These are phyloP conservation scores for Pangasius mekongensis DNA, from an alignment of 2,797 vertebrate genomes.

Conservation along the genomic window DNA sequence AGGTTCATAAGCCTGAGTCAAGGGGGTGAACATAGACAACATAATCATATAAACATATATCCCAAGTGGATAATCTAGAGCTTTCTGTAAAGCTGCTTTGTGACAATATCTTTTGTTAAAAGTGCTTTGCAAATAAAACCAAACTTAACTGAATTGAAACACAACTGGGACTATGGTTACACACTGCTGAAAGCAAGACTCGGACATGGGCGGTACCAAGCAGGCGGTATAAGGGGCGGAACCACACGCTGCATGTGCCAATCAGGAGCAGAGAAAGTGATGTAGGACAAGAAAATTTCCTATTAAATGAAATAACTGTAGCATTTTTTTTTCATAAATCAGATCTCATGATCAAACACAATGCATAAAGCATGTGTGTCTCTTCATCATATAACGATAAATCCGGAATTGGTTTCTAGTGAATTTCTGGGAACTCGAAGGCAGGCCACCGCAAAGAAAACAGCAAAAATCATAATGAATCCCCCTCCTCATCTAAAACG, in stretches of 20 bases:
- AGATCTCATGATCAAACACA: slow-evolving; percentile 1
- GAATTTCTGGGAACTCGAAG: slow-evolving; percentile 44
- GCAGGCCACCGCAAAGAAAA: slow-evolving; percentile 34
- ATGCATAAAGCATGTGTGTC: slow-evolving; percentile 44
- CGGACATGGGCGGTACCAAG: neutral
- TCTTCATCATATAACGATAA: slow-evolving; percentile 48
- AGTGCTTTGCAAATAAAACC: neutral
- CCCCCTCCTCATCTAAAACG: slow-evolving; percentile 10
- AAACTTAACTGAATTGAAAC: neutral
- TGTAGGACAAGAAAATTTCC: neutral
- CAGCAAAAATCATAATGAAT: slow-evolving; percentile 31
- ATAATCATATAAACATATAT: neutral
- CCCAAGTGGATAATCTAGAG: neutral
- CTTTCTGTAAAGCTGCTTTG: neutral
- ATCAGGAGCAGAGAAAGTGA: slow-evolving; percentile 9
- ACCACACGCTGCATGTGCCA: neutral
- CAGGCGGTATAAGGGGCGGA: neutral
- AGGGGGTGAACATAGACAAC: neutral
- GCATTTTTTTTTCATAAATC: neutral
- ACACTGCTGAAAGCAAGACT: neutral
- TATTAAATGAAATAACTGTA: neutral
- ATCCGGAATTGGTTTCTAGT: slow-evolving; percentile 49
- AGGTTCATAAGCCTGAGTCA: neutral
- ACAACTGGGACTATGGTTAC: neutral
- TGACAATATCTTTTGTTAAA: neutral